Conservation (phyloP, 2,797 vertebrate genomes). For the Oryzias dopingdopingensis region DNA sequence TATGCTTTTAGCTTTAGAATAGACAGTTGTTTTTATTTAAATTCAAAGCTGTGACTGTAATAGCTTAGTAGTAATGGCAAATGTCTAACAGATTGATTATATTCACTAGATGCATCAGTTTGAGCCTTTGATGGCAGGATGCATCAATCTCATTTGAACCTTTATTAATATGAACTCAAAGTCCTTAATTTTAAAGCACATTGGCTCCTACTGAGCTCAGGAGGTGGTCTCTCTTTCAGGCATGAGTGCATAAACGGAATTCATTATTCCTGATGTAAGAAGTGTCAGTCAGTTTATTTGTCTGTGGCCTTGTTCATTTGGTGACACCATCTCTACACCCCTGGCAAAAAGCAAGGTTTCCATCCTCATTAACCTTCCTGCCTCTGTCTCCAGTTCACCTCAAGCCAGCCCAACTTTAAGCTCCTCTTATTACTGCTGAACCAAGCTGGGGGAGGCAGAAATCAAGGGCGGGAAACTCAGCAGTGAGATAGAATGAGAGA, state of each 20-base stretch:
- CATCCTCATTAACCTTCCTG: conserved; percentile 75
- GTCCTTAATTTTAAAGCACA: conserved; percentile 2
- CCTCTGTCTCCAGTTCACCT: conserved; percentile 62
- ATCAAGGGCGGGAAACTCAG: conserved; percentile 23
- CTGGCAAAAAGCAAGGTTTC: conserved; percentile 69
- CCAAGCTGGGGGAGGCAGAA: conserved; percentile 40
- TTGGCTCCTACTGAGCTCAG: conserved; percentile 3
- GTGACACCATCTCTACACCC: conserved; percentile 55
- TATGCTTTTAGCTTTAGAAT: too few species aligned
- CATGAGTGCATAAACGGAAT: conserved; percentile 35
- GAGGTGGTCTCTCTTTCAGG: conserved; percentile 16
- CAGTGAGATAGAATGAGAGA: conserved; percentile 14
- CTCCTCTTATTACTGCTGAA: conserved; percentile 62
- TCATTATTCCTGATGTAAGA: conserved; percentile 27
- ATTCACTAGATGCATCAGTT: too few species aligned
- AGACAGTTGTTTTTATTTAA: too few species aligned
- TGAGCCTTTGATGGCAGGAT: too few species aligned
- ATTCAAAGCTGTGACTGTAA: too few species aligned
- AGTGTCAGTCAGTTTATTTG: conserved; percentile 25
- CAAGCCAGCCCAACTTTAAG: conserved; percentile 61
- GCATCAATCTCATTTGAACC: not conserved
- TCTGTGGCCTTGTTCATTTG: conserved; percentile 32
- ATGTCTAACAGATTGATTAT: too few species aligned
- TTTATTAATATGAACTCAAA: not conserved
- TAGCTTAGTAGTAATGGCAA: too few species aligned